A percentile compares a stretch with the other conserved stretches of the same genome.
phyloP scores from a whole-genome alignment of 2,888 invertebrate genomes.

The Brachylomia viminalis region DNA sequence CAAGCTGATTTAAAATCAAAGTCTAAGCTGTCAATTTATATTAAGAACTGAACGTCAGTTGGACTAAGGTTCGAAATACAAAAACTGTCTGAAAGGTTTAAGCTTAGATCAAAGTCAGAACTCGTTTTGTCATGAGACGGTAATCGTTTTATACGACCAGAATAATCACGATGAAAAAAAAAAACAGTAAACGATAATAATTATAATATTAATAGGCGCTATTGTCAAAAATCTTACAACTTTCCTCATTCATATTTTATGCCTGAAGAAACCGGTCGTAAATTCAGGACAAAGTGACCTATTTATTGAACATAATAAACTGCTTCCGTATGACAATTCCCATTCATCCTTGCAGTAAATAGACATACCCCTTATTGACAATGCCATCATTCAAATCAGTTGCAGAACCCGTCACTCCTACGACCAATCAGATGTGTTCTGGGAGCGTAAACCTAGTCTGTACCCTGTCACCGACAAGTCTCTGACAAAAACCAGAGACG shows the following conservation, averaged over 20 bases:
- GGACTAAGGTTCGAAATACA: not conserved
- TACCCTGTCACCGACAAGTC: slow-evolving; percentile 53
- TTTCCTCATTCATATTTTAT: no score
- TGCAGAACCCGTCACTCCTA: slow-evolving; percentile 33
- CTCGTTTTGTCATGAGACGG: not conserved
- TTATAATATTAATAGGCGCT: not conserved
- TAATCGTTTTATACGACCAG: not conserved
- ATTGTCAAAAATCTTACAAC: not conserved
- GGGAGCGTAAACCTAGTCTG: slow-evolving; percentile 54
- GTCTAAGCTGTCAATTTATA: not conserved
- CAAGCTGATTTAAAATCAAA: not conserved
- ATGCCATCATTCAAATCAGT: slow-evolving; percentile 52
- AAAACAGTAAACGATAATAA: no score
- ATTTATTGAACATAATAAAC: not conserved
- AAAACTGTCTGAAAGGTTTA: not conserved
- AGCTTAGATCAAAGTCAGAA: not conserved
- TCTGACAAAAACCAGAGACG: slow-evolving; percentile 61
- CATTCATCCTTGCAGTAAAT: not conserved
- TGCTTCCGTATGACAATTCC: not conserved
- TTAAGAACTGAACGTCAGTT: not conserved
- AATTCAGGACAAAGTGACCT: not conserved
- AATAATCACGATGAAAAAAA: not conserved
- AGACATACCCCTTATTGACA: slow-evolving; percentile 20
- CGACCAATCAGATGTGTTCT: slow-evolving; percentile 52
- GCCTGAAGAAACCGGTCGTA: not conserved